phyloP scores from a whole-genome alignment of 2,888 invertebrate species.

The Petrolisthes manimaculis region DNA sequence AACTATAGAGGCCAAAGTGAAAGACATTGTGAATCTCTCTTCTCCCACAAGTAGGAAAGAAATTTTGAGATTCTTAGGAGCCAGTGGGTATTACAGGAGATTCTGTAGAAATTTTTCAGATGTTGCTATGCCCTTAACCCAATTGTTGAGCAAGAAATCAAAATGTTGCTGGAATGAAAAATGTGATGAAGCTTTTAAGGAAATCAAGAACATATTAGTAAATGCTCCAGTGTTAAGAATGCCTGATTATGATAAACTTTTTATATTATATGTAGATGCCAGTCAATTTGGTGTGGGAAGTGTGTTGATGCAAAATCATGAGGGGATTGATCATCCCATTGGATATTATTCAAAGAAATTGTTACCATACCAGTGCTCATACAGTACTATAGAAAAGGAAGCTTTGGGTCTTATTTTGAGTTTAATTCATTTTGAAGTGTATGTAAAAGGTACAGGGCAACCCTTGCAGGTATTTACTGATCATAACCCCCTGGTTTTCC shows the following conservation, averaged over 20 bases:
- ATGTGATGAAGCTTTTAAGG: not conserved
- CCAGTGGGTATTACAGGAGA: slow-evolving; percentile 14
- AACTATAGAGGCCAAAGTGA: not conserved
- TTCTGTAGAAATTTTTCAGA: slow-evolving; percentile 10
- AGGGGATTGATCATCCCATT: not conserved
- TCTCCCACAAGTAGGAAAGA: slow-evolving; percentile 19
- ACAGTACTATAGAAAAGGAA: slow-evolving; percentile 13
- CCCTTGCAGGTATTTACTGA: too few relatives aligned
- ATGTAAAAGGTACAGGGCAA: too few relatives aligned
- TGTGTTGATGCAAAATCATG: slow-evolving; percentile 4
- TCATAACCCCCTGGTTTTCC: too few relatives aligned
- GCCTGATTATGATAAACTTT: slow-evolving; percentile 17
- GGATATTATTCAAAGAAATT: slow-evolving; percentile 24
- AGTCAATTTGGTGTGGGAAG: slow-evolving; percentile 7
- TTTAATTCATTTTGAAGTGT: too few relatives aligned
- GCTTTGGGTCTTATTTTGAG: not conserved
- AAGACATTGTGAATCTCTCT: slow-evolving; percentile 14
- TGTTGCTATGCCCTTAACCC: slow-evolving; percentile 11
- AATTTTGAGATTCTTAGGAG: slow-evolving; percentile 18
- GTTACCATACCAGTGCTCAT: not conserved
- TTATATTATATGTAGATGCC: slow-evolving; percentile 29
- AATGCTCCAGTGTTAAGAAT: not conserved
- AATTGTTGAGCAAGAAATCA: slow-evolving; percentile 1
- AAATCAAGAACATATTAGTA: slow-evolving; percentile 6
- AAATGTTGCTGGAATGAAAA: slow-evolving; percentile 23